Conservation (phyloP, 2,888 invertebrate species). For the Apodemia duryi region DNA sequence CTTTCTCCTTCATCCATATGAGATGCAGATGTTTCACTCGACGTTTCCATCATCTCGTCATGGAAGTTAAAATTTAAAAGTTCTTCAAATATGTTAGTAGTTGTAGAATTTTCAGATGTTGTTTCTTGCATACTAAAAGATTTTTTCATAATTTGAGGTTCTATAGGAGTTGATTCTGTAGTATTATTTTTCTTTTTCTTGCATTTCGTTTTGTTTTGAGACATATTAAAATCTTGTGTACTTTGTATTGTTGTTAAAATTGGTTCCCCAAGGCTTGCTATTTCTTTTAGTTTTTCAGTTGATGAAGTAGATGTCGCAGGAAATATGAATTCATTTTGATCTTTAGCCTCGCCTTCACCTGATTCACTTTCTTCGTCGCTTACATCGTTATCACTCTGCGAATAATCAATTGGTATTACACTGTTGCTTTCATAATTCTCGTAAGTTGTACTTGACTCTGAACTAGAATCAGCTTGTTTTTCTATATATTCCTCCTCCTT, state of each 20-base stretch:
- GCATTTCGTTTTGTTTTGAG: slow-evolving; percentile 60
- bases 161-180: slow-evolving; percentile 35
- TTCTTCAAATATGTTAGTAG: slow-evolving; percentile 52
- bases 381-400: slow-evolving; percentile 20
- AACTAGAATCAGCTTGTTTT: slow-evolving; percentile 26
- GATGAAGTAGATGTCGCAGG: slow-evolving; percentile 38
- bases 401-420: slow-evolving; percentile 29
- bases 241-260: slow-evolving; percentile 39
- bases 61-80: slow-evolving; percentile 54
- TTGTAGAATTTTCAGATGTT: slow-evolving; percentile 39
- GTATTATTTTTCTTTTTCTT: slow-evolving; percentile 60
- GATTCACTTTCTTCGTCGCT: slow-evolving; percentile 23
- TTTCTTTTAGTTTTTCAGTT: slow-evolving; percentile 39
- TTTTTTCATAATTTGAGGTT: slow-evolving; percentile 26
- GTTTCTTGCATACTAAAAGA: slow-evolving; percentile 32
- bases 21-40: slow-evolving; percentile 31
- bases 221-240: slow-evolving; percentile 36
- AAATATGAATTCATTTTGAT: slow-evolving; percentile 49
- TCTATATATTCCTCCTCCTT: slow-evolving; percentile 36
- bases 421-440: slow-evolving; percentile 40
- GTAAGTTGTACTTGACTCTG: slow-evolving; percentile 23
- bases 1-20: slow-evolving; percentile 46
- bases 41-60: slow-evolving; percentile 36
- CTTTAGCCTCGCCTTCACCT: slow-evolving; percentile 30
- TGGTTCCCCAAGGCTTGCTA: slow-evolving; percentile 37